Conservation (phyloP, 2,113 vertebrate species). For the Proteles cristata region DNA sequence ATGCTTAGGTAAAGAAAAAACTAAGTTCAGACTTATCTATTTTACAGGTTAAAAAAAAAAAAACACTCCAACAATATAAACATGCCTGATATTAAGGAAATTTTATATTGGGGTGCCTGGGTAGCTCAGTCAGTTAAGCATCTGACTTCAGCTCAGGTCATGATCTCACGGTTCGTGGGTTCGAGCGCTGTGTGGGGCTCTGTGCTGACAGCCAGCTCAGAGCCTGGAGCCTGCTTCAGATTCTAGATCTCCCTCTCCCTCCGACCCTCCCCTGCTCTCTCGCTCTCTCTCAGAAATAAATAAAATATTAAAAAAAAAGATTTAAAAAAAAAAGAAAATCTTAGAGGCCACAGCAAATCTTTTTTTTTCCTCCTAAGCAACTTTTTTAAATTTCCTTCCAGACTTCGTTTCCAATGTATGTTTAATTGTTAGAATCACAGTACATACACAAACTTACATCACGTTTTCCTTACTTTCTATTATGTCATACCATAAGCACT, state of each 20-base stretch:
- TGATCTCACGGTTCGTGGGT: too few species aligned
- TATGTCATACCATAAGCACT: background rate
- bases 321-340: too few species aligned
- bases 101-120: background rate
- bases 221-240: too few species aligned
- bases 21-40: conserved; percentile 31
- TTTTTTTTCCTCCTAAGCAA: background rate
- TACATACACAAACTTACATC: background rate
- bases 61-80: conserved; percentile 6
- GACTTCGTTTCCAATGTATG: background rate
- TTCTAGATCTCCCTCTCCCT: too few species aligned
- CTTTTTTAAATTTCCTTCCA: conserved; percentile 41
- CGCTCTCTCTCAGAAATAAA: too few species aligned
- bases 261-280: too few species aligned
- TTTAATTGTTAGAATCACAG: conserved; percentile 42
- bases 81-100: conserved; percentile 40
- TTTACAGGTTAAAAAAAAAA: conserved; percentile 12
- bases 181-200: too few species aligned
- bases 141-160: too few species aligned
- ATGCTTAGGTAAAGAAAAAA: conserved; percentile 54
- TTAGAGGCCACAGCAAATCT: too few species aligned
- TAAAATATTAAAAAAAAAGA: too few species aligned
- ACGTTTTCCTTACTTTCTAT: conserved; percentile 3
- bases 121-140: too few species aligned
- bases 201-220: too few species aligned